phyloP scores from a whole-genome alignment of 2,888 invertebrate species.

The Tortrix viridana region DNA sequence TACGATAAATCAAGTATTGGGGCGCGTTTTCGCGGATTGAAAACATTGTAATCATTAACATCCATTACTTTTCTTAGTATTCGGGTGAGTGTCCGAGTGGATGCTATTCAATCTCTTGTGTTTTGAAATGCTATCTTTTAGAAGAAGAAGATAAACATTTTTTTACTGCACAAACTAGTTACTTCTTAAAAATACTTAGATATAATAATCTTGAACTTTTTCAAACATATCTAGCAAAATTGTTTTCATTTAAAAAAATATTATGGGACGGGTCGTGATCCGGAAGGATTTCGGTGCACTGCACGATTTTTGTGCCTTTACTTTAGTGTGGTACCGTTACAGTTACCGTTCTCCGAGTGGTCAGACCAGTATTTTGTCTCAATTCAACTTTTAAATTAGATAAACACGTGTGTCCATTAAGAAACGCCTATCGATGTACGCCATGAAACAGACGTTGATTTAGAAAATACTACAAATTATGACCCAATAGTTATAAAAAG shows the following conservation, averaged over 20 bases:
- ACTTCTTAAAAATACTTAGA: too few species aligned
- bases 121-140: too few species aligned
- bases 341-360: constrained; percentile 78
- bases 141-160: too few species aligned
- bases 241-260: background rate
- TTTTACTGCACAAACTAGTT: too few species aligned
- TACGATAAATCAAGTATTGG: too few species aligned
- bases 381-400: constrained; percentile 33
- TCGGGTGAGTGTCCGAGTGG: too few species aligned
- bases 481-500: constrained; percentile 6
- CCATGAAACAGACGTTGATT: background rate
- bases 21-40: too few species aligned
- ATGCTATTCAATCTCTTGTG: too few species aligned
- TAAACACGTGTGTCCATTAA: constrained; percentile 19
- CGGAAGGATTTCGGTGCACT: constrained; percentile 62
- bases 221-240: background rate
- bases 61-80: too few species aligned
- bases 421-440: background rate
- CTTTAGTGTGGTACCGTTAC: constrained; percentile 69
- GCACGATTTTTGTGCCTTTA: constrained; percentile 71
- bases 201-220: constrained; percentile 6
- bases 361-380: constrained; percentile 78
- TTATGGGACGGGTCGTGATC: constrained; percentile 45
- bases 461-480: background rate
- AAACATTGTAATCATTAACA: too few species aligned